phyloP scores from a whole-genome alignment of 2,113 vertebrate species.

The Bettongia penicillata region DNA sequence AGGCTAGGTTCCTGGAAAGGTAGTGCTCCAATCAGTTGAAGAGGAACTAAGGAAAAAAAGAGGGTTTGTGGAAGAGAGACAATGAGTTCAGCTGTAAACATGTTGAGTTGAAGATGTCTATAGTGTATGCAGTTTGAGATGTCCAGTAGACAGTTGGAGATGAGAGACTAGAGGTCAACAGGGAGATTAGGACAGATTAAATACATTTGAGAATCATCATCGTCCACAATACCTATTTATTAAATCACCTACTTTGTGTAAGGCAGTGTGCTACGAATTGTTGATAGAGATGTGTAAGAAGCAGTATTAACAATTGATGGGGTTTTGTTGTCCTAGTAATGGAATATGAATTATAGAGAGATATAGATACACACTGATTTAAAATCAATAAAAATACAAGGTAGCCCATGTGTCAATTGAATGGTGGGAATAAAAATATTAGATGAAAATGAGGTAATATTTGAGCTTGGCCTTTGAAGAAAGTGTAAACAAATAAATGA shows the following conservation, averaged over 20 bases:
- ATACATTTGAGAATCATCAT: background rate
- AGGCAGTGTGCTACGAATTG: background rate
- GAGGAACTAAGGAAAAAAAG: background rate
- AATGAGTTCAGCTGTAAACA: background rate
- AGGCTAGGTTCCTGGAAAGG: background rate
- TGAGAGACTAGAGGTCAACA: background rate
- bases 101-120: background rate
- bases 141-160: background rate
- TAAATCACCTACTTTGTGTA: background rate
- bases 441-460: background rate
- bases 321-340: background rate
- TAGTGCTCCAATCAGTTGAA: background rate
- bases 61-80: background rate
- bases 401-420: background rate
- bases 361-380: background rate
- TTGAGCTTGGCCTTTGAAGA: background rate
- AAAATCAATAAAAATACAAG: background rate
- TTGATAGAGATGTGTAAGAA: background rate
- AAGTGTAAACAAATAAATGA: background rate
- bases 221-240: background rate
- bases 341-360: background rate
- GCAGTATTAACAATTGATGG: background rate
- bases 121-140: background rate
- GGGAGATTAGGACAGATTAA: background rate
- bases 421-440: background rate